phyloP scores from a whole-genome alignment of 2,113 vertebrate genomes.

The Takifugu flavidus region DNA sequence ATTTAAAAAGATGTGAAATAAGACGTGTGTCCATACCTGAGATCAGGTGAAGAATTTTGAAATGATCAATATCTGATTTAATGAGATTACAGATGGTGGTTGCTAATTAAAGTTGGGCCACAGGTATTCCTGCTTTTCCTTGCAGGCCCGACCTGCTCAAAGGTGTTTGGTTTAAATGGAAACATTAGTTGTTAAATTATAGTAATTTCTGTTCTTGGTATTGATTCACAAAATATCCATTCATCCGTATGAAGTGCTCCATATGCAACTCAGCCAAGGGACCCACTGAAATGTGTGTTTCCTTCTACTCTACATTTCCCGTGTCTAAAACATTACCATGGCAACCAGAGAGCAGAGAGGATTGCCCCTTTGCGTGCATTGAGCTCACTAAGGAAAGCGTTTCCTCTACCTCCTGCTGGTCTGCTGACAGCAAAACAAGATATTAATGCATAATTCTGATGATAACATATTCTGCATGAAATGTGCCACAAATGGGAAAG shows the following conservation, averaged over 20 bases:
- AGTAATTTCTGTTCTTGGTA: too few relatives aligned
- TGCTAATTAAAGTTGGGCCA: too few relatives aligned
- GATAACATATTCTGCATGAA: background rate
- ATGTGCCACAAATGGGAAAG: background rate
- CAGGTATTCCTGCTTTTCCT: too few relatives aligned
- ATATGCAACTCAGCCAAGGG: conserved; percentile 13
- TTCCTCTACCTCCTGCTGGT: conserved; percentile 24
- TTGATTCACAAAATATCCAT: background rate
- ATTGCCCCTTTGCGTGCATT: conserved; percentile 45
- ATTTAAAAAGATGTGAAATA: too few relatives aligned
- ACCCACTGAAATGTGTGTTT: conserved; percentile 42
- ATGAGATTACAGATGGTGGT: too few relatives aligned
- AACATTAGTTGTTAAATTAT: too few relatives aligned
- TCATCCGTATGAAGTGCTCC: background rate
- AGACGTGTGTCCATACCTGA: too few relatives aligned
- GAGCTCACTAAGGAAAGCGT: conserved; percentile 44
- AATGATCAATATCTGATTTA: too few relatives aligned
- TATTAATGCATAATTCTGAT: conserved; percentile 2
- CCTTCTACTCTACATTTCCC: conserved; percentile 10
- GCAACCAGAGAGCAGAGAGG: conserved; percentile 60
- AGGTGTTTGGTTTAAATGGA: too few relatives aligned
- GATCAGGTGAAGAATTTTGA: background rate
- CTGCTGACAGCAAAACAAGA: conserved; percentile 18
- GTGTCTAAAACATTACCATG: conserved; percentile 70
- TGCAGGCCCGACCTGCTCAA: too few relatives aligned